Evolutionary conservation across 2,113 vertebrate genomes (phyloP).

Genomic region (Polypterus bichir): DNA sequence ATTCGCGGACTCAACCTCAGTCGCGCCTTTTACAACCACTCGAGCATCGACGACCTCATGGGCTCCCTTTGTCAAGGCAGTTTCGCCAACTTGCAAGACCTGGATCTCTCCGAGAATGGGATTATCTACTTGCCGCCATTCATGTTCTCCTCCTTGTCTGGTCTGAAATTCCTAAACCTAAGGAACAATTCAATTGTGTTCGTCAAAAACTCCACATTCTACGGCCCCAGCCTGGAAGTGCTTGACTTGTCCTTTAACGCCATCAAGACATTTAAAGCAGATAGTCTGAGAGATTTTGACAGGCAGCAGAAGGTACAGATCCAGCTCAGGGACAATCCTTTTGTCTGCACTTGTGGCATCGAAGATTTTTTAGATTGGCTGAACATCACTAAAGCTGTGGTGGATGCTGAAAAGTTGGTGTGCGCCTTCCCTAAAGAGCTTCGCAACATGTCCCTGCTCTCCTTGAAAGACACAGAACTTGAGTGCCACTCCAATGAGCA

Average conservation of each 20-base stretch:
- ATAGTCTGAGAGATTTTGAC: conserved; percentile 40
- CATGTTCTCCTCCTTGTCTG: conserved; percentile 31
- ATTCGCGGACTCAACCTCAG: conserved; percentile 58
- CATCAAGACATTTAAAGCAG: conserved; percentile 30
- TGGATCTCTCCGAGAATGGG: conserved; percentile 43
- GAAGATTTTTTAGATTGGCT: conserved; percentile 41
- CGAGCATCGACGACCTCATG: conserved; percentile 33
- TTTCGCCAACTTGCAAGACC: conserved; percentile 26
- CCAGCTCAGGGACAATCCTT: conserved; percentile 50
- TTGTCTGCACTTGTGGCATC: conserved; percentile 47
- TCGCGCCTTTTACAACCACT: conserved; percentile 43
- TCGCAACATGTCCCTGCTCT: conserved; percentile 23
- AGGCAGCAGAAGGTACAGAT: conserved; percentile 30
- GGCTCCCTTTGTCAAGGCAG: conserved; percentile 38
- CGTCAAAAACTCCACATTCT: conserved; percentile 46
- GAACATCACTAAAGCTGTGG: conserved; percentile 35
- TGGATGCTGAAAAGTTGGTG: conserved; percentile 34
- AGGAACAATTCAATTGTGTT: conserved; percentile 47
- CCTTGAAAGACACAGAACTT: conserved; percentile 24
- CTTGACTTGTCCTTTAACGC: conserved; percentile 47
- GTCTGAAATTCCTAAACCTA: conserved; percentile 39
- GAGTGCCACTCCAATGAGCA: conserved; percentile 38
- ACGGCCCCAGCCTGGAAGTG: conserved; percentile 37
- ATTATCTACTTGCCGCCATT: conserved; percentile 31
- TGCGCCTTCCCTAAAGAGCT: conserved; percentile 37